A percentile compares a stretch with the other conserved stretches of the same genome.
Conservation (phyloP, 2,113 vertebrate genomes). For the Artemisiospiza belli region DNA sequence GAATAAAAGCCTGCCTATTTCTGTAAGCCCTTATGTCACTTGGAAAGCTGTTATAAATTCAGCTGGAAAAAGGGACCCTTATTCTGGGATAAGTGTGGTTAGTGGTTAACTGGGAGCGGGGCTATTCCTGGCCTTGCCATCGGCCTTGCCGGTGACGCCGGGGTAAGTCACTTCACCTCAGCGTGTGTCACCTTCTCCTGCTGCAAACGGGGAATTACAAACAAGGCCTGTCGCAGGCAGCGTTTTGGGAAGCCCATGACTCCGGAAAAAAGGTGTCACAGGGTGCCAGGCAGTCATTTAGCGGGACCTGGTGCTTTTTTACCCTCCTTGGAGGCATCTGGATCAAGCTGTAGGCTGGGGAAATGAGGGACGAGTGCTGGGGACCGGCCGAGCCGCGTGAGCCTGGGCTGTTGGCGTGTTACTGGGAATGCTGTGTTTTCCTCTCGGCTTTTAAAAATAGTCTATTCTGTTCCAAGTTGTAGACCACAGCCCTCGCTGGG, state of each 20-base stretch:
- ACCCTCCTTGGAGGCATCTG: neutral
- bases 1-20: constrained; percentile 62
- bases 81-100: constrained; percentile 66
- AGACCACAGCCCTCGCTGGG: neutral
- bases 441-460: constrained; percentile 6
- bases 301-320: neutral
- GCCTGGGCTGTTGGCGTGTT: neutral
- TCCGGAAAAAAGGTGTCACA: constrained; percentile 46
- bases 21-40: constrained; percentile 59
- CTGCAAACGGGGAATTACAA: constrained; percentile 33
- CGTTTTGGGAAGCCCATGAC: neutral
- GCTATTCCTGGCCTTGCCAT: constrained; percentile 65
- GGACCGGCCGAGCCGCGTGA: neutral
- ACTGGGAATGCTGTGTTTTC: constrained; percentile 22
- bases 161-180: constrained; percentile 29
- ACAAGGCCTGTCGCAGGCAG: neutral
- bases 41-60: constrained; percentile 58
- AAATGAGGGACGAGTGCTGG: neutral
- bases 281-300: neutral
- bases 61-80: constrained; percentile 64
- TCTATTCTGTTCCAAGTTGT: constrained; percentile 9
- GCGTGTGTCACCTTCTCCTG: constrained; percentile 44
- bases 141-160: neutral
- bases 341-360: neutral
- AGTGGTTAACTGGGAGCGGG: constrained; percentile 52